A percentile compares a stretch with the other conserved stretches of the same genome.
Evolutionary conservation across 2,797 vertebrate genomes (phyloP).

Genomic region (Threskiornis aethiopicus): DNA sequence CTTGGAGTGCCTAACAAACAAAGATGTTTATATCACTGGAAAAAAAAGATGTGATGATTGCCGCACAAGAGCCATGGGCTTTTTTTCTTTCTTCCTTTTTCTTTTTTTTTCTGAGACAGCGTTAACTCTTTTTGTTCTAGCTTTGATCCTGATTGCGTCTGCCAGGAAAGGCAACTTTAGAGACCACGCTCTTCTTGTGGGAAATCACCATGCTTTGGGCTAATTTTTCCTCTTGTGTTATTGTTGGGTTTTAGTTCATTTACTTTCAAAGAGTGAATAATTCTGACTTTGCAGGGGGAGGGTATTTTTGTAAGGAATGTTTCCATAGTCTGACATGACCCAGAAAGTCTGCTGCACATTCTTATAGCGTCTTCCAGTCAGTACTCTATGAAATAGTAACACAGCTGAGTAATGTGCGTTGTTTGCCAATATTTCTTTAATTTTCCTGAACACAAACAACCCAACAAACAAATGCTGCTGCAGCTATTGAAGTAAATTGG

Average conservation of each 20-base stretch:
- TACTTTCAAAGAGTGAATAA: conserved; percentile 26
- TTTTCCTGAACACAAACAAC: conserved; percentile 24
- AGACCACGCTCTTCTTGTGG: conserved; percentile 37
- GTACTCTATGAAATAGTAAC: conserved; percentile 20
- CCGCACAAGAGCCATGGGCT: conserved; percentile 43
- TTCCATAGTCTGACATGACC: conserved; percentile 48
- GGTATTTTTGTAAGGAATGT: conserved; percentile 50
- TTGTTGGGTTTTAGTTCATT: conserved; percentile 41
- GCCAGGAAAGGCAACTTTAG: conserved; percentile 4
- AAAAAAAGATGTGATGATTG: conserved; percentile 54
- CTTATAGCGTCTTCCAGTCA: conserved; percentile 64
- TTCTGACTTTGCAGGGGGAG: conserved; percentile 42
- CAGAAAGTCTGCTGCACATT: conserved; percentile 61
- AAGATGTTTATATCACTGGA: conserved; percentile 53
- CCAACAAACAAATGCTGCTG: conserved; percentile 41
- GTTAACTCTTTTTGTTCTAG: conserved; percentile 44
- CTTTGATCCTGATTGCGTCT: conserved; percentile 42
- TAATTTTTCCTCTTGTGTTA: conserved; percentile 27
- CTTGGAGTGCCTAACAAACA: conserved; percentile 56
- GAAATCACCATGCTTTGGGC: conserved; percentile 55
- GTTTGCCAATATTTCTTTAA: conserved; percentile 44
- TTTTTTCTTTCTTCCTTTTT: not conserved
- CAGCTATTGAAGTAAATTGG: conserved; percentile 44
- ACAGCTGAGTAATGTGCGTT: conserved; percentile 34
- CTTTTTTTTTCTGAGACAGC: not conserved